These are phyloP conservation scores for Laticauda colubrina DNA, from an alignment of 2,113 vertebrate genomes.

Conservation along the genomic window DNA sequence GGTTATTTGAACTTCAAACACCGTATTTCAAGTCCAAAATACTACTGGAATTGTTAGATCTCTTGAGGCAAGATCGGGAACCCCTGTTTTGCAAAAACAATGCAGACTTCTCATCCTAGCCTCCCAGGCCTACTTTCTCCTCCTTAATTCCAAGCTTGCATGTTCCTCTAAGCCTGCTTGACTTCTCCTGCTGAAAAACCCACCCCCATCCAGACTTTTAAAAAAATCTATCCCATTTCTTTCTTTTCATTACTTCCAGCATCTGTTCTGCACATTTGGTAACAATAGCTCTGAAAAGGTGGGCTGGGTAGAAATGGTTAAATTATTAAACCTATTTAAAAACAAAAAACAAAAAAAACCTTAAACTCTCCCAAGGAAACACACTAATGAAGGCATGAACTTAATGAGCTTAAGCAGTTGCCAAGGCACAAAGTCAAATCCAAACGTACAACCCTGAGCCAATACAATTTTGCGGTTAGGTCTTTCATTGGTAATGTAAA, in stretches of 20 bases:
- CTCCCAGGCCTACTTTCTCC: neutral
- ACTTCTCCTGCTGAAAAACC: neutral
- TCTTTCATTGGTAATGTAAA: neutral
- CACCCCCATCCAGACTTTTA: neutral
- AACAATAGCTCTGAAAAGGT: neutral
- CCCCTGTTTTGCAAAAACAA: neutral
- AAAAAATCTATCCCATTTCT: neutral
- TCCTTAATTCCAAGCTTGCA: neutral
- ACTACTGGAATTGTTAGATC: neutral
- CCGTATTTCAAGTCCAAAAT: neutral
- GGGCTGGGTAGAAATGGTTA: neutral
- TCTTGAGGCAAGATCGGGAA: neutral
- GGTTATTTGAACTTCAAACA: neutral
- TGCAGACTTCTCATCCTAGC: neutral
- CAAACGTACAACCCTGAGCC: neutral
- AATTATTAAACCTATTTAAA: neutral
- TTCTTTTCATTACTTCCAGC: neutral
- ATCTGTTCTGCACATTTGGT: neutral
- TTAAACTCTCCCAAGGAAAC: constrained; percentile 1
- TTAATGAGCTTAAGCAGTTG: constrained; percentile 15
- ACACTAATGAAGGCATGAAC: constrained; percentile 17
- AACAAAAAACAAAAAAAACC: too few relatives aligned
- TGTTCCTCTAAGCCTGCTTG: neutral
- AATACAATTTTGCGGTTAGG: constrained; percentile 1
- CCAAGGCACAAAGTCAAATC: constrained; percentile 19